phyloP scores from a whole-genome alignment of 1,140 invertebrate genomes.

The Pseudomyrmex pallidus region DNA sequence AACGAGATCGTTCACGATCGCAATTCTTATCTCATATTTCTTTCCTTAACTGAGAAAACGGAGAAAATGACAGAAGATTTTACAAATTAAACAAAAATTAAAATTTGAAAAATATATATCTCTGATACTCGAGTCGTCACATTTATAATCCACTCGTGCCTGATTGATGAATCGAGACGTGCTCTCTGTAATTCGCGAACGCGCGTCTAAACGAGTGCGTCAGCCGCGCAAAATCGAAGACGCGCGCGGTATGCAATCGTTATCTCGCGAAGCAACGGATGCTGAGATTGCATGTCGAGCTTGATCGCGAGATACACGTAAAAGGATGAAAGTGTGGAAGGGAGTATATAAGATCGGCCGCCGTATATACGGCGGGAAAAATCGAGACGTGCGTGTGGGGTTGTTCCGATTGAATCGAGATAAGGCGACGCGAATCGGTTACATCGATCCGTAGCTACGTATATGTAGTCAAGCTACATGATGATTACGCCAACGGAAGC shows the following conservation, averaged over 20 bases:
- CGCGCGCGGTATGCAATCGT: constrained; percentile 13
- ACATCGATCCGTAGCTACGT: constrained; percentile 15
- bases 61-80: not conserved
- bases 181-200: not conserved
- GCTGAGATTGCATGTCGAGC: constrained; percentile 44
- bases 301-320: not conserved
- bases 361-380: constrained; percentile 1
- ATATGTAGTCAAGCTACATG: constrained; percentile 8
- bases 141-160: too few species aligned
- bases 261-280: constrained; percentile 45
- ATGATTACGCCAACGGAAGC: constrained; percentile 48
- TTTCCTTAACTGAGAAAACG: not conserved
- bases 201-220: not conserved
- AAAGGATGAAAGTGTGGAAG: not conserved
- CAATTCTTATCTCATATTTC: not conserved
- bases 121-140: not conserved
- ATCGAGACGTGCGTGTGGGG: constrained; percentile 43
- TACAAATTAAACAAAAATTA: not conserved
- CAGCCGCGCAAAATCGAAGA: not conserved
- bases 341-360: not conserved
- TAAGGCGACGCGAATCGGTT: constrained; percentile 44
- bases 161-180: not conserved
- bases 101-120: not conserved
- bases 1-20: not conserved
- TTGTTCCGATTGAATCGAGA: constrained; percentile 39